Evolutionary conservation across 1,140 invertebrate genomes (phyloP).

Genomic region (Phymorhynchus buccinoides): DNA sequence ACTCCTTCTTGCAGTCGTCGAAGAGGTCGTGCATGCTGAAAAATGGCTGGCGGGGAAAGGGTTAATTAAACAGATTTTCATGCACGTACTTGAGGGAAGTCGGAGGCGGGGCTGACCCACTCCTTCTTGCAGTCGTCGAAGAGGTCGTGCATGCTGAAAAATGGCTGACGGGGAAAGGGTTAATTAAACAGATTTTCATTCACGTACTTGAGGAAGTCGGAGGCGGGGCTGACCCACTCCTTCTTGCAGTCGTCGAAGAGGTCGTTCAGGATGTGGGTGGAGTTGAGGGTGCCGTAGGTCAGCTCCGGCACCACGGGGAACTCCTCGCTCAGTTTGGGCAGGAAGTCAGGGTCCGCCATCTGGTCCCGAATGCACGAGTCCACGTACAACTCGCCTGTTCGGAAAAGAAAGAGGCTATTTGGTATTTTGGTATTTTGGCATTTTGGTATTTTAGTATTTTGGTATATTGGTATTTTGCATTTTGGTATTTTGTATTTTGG

Average conservation of each 20-base stretch:
- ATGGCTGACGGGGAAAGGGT: neutral
- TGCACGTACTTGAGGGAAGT: neutral
- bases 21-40: neutral
- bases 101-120: neutral
- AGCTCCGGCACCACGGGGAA: neutral
- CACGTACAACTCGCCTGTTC: neutral
- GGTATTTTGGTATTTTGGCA: no score
- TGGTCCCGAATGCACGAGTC: neutral
- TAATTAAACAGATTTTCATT: no score
- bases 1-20: constrained; percentile 10
- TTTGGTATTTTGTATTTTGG: no score
- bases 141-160: neutral
- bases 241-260: neutral
- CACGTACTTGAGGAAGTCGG: neutral
- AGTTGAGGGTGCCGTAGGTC: neutral
- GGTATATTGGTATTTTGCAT: no score
- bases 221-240: constrained; percentile 1
- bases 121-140: neutral
- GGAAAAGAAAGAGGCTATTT: neutral
- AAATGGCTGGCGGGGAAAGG: neutral
- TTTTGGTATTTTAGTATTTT: no score
- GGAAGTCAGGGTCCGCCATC: neutral
- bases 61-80: neutral
- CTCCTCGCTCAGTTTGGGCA: neutral
- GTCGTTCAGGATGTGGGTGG: neutral